phyloP scores from a whole-genome alignment of 2,113 vertebrate species.

The Procavia capensis region DNA sequence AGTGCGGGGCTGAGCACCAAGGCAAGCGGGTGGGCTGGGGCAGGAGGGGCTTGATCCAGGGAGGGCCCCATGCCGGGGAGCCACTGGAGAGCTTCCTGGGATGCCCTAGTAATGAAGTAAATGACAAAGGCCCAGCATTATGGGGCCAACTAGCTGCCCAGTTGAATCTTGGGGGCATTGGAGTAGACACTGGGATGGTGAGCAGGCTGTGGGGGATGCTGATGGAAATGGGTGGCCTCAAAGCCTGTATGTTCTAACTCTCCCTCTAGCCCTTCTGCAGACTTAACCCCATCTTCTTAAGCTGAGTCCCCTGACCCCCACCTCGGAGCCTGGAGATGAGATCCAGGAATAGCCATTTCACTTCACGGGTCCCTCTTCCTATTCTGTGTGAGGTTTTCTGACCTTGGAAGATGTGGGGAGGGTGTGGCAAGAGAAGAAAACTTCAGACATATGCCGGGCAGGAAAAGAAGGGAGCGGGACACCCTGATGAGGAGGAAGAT shows the following conservation, averaged over 20 bases:
- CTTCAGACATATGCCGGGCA: not conserved
- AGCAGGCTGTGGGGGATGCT: not conserved
- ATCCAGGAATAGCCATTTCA: conserved; percentile 49
- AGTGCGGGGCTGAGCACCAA: conserved; percentile 84
- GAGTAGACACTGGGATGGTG: conserved; percentile 58
- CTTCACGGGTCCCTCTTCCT: conserved; percentile 11
- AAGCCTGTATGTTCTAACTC: conserved; percentile 6
- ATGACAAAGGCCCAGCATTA: conserved; percentile 78
- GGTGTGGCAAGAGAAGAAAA: not conserved
- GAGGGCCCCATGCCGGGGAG: conserved; percentile 50
- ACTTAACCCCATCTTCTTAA: conserved; percentile 23
- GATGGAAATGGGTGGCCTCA: conserved; percentile 39
- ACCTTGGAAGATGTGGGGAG: conserved; percentile 24
- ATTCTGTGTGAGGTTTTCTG: conserved; percentile 39
- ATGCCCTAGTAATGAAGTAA: conserved; percentile 74
- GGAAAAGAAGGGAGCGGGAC: conserved; percentile 6
- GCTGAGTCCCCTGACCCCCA: not conserved
- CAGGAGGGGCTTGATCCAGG: conserved; percentile 64
- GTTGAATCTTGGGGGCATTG: conserved; percentile 69
- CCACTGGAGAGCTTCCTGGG: conserved; percentile 69
- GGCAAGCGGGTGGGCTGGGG: conserved; percentile 77
- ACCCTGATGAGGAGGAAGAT: not conserved
- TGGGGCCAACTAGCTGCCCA: conserved; percentile 76
- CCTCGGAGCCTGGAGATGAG: conserved; percentile 44
- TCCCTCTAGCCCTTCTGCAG: conserved; percentile 70